phyloP scores from a whole-genome alignment of 2,113 vertebrate genomes.

The Rhipidura dahli region DNA sequence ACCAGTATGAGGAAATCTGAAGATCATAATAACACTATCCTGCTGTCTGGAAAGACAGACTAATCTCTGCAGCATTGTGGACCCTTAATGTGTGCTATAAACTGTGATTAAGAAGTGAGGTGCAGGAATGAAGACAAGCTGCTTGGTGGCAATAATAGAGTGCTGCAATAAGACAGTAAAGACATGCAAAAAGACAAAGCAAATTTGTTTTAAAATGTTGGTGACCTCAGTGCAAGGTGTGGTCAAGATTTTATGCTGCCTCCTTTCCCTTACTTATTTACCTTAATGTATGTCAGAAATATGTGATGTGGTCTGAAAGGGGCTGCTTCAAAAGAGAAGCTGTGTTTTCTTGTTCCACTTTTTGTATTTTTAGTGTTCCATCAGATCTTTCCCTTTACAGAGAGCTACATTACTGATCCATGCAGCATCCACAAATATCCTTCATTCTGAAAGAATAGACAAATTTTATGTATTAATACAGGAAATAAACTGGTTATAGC shows the following conservation, averaged over 20 bases:
- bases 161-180: not conserved
- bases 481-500: not conserved
- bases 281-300: not conserved
- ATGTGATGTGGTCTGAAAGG: not conserved
- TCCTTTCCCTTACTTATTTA: not conserved
- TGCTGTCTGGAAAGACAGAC: not conserved
- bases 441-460: not conserved
- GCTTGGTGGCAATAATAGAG: not conserved
- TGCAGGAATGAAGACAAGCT: not conserved
- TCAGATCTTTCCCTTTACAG: not conserved
- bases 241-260: not conserved
- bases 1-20: not conserved
- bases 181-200: not conserved
- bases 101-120: not conserved
- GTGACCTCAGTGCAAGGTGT: not conserved
- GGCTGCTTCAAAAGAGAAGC: not conserved
- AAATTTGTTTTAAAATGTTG: not conserved
- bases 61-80: not conserved
- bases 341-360: not conserved
- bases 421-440: not conserved
- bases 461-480: not conserved
- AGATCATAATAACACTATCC: not conserved
- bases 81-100: not conserved
- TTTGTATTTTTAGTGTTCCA: not conserved
- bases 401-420: not conserved